Evolutionary conservation across 2,113 vertebrate species (phyloP), one percentile per base, ranked within the genome.

Genomic region (Bucco capensis): DNA sequence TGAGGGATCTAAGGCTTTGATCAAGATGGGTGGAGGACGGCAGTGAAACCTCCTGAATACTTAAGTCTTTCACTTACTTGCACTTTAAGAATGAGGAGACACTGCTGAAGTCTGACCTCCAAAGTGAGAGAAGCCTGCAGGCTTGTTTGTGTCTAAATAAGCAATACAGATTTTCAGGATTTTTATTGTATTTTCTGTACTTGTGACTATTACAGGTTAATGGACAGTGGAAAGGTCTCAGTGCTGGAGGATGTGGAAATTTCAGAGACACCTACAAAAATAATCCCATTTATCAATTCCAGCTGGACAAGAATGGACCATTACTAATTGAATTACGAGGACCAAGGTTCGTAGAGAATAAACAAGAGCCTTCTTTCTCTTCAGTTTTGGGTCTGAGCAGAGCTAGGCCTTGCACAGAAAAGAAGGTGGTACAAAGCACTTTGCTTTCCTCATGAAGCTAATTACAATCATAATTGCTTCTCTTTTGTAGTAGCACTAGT

Each of bases 201-300:
- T 73, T 72, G 10, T 79, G 24, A 38, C 40, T 65, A 44, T 91
- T 88, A 50, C 53, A 99, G 99, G 95, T 99, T 54, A 99, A 99
- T 62, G 99, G 99, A 33, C 99, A 99, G 90, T 99, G 99, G 99
- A 99, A 99, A 91, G 99, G 98, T 22, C 91, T 94, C 51, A 99
- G 96, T 78, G 99, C 99, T 27, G 99, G 99, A 53, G 99, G 99
- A 30, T 99, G 99, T 97, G 98, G 98, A 47, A 99, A 99, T 94
- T 99, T 99, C 82, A 99, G 98, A 96, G 99, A 99, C 49, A 98
- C 98, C 9, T 98, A 99, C 97, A 99, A 98, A 96, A 98, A 98
- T 89, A 99, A 99, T 83, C 99, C 99, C 30, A 97, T 99, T 89
- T 99, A 99, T 83, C 99, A 99, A 92, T 97, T 99, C 77, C 98